Evolutionary conservation across 1,140 invertebrate genomes (phyloP), one percentile per base, ranked within the genome.

Genomic region (Anastrepha obliqua): DNA sequence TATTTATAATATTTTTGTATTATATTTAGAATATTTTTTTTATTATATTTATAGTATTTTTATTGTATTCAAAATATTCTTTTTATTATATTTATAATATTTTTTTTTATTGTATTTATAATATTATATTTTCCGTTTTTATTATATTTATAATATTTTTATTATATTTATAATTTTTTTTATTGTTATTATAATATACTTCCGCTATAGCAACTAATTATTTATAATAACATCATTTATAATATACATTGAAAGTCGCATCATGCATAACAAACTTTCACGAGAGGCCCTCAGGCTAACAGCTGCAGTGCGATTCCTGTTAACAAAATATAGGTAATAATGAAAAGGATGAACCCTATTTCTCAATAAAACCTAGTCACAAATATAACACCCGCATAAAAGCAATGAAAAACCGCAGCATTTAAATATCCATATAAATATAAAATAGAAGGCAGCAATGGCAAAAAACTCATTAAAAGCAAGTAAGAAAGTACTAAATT

Each of bases 301-400:
- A 81, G 20, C 55, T 47, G 74, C 55, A 47, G 74, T 81, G 74
- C 74, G 9, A 81, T 13, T 81, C 47, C n/a, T n/a, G 70, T 42
- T n/a, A 47, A 42, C 74, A 81, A 81, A 67, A 74, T 39, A 74
- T 74, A 74, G 29, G 17, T 81, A 55, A 55, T 17, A 29, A 17
- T 20, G 47, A 20, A 44, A 51, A 74, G 55, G 55, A 81, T 81
- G 47, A 42, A 81, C 74, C 47, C 74, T 81, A 29, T 29, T 74
- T 74, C n/a, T 55, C n/a, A 51, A 58, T 81, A 55, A 81, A 81
- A 29, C 47, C 47, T 81, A 81, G 74, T 55, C 74, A 29, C 47
- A 81, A 29, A 81, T 58, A 20, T 55, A 17, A 44, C 74, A 81
- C 17, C 74, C 74, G 74, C 74, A 81, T 81, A 81, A 81, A 81